Conservation (phyloP, 2,113 vertebrate species). For the Hypocryptadius cinnamomeus region DNA sequence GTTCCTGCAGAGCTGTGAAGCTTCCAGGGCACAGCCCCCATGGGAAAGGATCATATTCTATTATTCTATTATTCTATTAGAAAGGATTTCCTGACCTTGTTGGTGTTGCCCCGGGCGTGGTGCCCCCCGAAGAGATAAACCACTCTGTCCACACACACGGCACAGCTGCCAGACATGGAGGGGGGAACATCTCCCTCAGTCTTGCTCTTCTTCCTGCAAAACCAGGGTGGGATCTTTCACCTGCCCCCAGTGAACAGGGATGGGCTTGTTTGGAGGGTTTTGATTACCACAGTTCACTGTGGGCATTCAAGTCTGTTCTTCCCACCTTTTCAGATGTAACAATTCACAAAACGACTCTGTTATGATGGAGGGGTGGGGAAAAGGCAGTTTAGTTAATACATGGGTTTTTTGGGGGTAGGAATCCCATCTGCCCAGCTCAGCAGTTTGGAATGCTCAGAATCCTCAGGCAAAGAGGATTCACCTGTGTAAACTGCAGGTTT, state of each 20-base stretch:
- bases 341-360: background rate
- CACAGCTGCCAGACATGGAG: constrained; percentile 96
- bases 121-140: constrained; percentile 94
- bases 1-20: background rate
- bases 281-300: rapidly evolving
- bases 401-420: background rate
- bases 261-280: background rate
- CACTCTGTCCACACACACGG: constrained; percentile 85
- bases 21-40: background rate
- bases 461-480: background rate
- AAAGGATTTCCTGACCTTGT: constrained; percentile 71
- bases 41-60: background rate
- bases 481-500: background rate
- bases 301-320: background rate
- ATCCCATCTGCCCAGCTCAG: background rate
- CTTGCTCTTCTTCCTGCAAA: constrained; percentile 79
- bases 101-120: constrained; percentile 89
- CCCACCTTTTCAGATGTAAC: background rate
- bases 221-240: background rate
- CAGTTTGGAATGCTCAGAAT: background rate
- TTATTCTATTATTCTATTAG: rapidly evolving
- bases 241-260: rapidly evolving
- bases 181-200: constrained; percentile 84
- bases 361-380: background rate
- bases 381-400: background rate